These are phyloP conservation scores for Piscicola geometra DNA, from an alignment of 2,888 invertebrate genomes.

Conservation along the genomic window DNA sequence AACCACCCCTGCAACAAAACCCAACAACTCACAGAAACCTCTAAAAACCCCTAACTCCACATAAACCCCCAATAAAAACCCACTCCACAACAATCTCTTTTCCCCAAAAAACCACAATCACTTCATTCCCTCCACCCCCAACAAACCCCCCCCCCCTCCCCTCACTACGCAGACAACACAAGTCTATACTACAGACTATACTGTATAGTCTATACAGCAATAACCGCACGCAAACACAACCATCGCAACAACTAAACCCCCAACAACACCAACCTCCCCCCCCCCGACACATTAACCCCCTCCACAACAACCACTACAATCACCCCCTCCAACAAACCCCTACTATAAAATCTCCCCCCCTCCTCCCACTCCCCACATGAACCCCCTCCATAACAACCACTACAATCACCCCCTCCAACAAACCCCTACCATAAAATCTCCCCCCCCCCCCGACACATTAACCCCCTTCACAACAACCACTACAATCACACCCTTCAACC, in stretches of 20 bases:
- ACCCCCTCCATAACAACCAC: too few species aligned
- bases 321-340: neutral
- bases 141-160: neutral
- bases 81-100: neutral
- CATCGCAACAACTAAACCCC: neutral
- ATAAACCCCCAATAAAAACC: too few species aligned
- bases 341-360: neutral
- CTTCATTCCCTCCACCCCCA: neutral
- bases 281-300: too few species aligned
- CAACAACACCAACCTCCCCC: neutral
- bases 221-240: neutral
- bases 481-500: too few species aligned
- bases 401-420: too few species aligned
- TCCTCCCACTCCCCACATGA: neutral
- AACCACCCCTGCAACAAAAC: neutral
- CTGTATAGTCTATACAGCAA: too few species aligned
- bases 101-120: neutral
- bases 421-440: too few species aligned
- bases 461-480: too few species aligned
- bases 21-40: neutral
- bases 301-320: neutral
- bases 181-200: too few species aligned
- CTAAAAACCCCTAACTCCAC: neutral
- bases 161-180: too few species aligned
- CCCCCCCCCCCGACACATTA: too few species aligned